Evolutionary conservation across 2,113 vertebrate species (phyloP).

Genomic region (Cyprinodon brontotheroides): DNA sequence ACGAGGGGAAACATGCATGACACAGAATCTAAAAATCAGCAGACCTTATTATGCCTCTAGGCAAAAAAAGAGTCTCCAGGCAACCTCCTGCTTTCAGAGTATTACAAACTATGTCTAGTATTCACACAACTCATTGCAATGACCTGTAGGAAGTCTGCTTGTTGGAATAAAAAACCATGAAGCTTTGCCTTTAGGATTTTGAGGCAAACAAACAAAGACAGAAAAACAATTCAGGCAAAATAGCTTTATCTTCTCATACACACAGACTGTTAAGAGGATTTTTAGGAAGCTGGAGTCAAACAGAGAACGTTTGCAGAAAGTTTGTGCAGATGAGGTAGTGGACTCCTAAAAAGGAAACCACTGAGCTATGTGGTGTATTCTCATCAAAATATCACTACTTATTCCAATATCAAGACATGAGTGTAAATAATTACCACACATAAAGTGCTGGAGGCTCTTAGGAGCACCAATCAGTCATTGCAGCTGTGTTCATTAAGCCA

Average conservation of each 20-base stretch:
- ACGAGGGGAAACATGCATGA: slow-evolving; percentile 53
- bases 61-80: slow-evolving; percentile 34
- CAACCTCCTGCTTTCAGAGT: slow-evolving; percentile 34
- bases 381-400: slow-evolving; percentile 31
- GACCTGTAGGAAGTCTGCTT: slow-evolving; percentile 20
- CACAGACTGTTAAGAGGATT: slow-evolving; percentile 23
- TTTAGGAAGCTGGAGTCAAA: slow-evolving; percentile 11
- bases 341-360: slow-evolving; percentile 27
- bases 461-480: slow-evolving; percentile 49
- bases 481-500: slow-evolving; percentile 47
- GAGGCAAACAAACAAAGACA: slow-evolving; percentile 6
- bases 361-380: slow-evolving; percentile 31
- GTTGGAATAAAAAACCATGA: background rate
- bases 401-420: slow-evolving; percentile 37
- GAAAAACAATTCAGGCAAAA: background rate
- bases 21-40: slow-evolving; percentile 52
- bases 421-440: slow-evolving; percentile 58
- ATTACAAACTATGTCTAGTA: slow-evolving; percentile 17
- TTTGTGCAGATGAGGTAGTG: background rate
- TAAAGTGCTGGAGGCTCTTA: slow-evolving; percentile 22
- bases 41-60: slow-evolving; percentile 25
- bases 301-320: slow-evolving; percentile 9
- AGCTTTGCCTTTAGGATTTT: background rate
- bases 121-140: slow-evolving; percentile 8
- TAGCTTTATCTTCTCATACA: background rate